Evolutionary conservation across 2,113 vertebrate species (phyloP).

Genomic region (Prinia subflava): DNA sequence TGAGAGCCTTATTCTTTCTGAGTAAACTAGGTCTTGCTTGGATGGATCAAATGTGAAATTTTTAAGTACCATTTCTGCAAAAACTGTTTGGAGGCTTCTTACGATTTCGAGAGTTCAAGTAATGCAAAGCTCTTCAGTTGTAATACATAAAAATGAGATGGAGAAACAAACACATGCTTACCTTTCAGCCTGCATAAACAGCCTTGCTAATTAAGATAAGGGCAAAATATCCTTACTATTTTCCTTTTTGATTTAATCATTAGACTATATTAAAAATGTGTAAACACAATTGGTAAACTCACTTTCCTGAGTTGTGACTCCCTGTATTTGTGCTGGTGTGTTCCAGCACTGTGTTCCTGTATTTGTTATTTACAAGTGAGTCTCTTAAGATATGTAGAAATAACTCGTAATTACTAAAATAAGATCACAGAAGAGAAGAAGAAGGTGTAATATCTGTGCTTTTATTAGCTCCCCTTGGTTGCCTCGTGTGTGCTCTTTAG

Average conservation of each 20-base stretch:
- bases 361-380: neutral
- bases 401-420: neutral
- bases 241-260: neutral
- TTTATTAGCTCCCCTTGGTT: neutral
- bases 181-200: neutral
- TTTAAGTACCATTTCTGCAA: neutral
- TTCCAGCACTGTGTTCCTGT: neutral
- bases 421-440: neutral
- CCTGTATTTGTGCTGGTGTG: rapidly evolving
- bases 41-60: neutral
- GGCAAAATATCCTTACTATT: neutral
- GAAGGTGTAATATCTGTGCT: neutral
- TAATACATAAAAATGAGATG: slow-evolving; percentile 2
- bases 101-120: neutral
- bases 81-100: neutral
- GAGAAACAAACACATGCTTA: neutral
- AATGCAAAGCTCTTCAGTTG: neutral
- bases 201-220: neutral
- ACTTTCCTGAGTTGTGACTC: neutral
- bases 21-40: neutral
- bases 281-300: neutral
- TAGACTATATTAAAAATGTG: neutral
- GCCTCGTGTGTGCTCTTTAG: neutral
- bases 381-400: neutral
- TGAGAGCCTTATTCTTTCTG: neutral